Base-by-base conservation (phyloP, 1,140 invertebrate species). In the Hyles vespertilio region DNA sequence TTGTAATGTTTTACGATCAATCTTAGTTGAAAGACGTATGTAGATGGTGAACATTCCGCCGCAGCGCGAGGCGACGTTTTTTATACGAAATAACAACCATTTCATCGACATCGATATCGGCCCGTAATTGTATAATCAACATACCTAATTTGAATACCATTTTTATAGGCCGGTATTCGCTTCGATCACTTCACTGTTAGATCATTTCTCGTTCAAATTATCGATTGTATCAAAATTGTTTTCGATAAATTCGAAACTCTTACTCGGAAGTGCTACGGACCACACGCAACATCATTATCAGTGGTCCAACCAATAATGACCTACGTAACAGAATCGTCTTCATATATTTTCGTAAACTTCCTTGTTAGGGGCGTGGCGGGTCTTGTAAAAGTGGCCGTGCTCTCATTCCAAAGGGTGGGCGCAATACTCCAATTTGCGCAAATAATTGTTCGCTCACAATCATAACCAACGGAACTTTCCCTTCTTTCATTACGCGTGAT, bases 271-370 rank as follows among this genome's bases (percentile, higher is more conserved):
- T 50, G 36, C 52, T 54, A 52, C 49, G 51, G 77, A 77, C 74
- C 77, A 77, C 77, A 74, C 72, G 70, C 70, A 59, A 65, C 58
- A 65, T 70, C 69, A 73, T 74, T 77, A 77, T 53, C 63, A 57
- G 8, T 58, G 5, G 65, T n/a, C 67, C 65, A 67, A 8, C 56
- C 36, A 62, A 57, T 45, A 49, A 33, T 54, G 69, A 66, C 46
- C 65, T 65, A 51, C 62, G 59, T 7, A 11, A 43, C 32, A 9
- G 61, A n/a, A 59, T 34, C 32, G 54, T 62, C 50, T 63, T 64
- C 22, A 32, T 52, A 12, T 57, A 56, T 66, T 66, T 66, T 48
- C 36, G 36, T 40, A 40, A 40, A 8, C 36, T 40, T 5, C 36
- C 8, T 55, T 33, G 45, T 34, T 50, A 51, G 46, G 22, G 22